Percentiles rank a stretch among this genome's conserved stretches.
These are phyloP conservation scores for Premnoplex brunnescens DNA, from an alignment of 2,797 vertebrate species.

Conservation along the genomic window DNA sequence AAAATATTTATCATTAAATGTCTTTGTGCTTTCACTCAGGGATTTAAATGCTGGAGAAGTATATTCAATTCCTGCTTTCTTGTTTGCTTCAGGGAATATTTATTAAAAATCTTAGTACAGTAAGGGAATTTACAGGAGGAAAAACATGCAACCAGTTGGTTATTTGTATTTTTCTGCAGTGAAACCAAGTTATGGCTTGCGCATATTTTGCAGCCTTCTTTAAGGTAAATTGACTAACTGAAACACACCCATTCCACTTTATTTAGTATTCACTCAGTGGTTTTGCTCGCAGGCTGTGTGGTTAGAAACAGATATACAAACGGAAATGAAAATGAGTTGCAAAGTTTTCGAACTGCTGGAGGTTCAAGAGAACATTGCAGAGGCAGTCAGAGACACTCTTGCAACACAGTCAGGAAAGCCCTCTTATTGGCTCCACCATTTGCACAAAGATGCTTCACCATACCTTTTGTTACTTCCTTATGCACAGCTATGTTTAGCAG, in stretches of 20 bases:
- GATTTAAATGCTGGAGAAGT: not conserved
- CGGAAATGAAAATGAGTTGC: slow-evolving; percentile 55
- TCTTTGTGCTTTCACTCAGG: not conserved
- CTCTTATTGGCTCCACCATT: not conserved
- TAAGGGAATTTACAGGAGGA: not conserved
- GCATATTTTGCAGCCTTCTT: not conserved
- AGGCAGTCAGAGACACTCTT: not conserved
- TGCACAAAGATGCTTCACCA: not conserved
- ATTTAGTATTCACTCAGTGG: not conserved
- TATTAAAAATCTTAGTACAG: not conserved
- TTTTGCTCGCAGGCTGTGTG: slow-evolving; percentile 34
- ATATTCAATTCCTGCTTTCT: not conserved
- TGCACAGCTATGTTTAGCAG: not conserved
- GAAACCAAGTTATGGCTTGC: not conserved
- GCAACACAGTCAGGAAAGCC: not conserved
- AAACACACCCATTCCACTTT: not conserved
- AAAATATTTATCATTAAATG: not conserved
- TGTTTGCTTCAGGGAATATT: not conserved
- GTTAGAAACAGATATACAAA: slow-evolving; percentile 42
- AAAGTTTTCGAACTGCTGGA: not conserved
- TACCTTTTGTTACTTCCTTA: not conserved
- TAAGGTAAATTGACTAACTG: not conserved
- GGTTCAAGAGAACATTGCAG: not conserved
- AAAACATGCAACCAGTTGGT: not conserved
- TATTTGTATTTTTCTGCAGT: not conserved